A percentile compares a stretch with the other conserved stretches of the same genome.
Evolutionary conservation across 35 echinoderm and acorn worm genomes (phyloP).

Genomic region (Apostichopus japonicus): DNA sequence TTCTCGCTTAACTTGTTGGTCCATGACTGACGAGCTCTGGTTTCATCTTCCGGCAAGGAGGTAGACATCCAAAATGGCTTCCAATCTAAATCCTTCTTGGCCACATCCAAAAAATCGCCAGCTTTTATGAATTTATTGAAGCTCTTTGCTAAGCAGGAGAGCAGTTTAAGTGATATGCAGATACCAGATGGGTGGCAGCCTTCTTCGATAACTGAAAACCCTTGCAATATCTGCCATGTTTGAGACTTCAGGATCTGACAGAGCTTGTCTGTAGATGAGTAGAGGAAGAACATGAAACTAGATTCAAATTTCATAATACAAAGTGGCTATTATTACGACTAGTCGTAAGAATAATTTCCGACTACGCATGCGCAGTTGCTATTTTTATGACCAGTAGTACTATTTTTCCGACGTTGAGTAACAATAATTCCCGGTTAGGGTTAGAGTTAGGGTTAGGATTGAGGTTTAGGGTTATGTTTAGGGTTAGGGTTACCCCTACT

Average conservation of each 20-base stretch:
- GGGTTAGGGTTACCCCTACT: no score
- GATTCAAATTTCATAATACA: not conserved
- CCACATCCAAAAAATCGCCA: not conserved
- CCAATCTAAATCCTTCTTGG: no score
- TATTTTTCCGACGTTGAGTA: no score
- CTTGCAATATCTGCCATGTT: not conserved
- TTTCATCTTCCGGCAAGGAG: not conserved
- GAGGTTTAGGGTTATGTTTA: no score
- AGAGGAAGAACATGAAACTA: not conserved
- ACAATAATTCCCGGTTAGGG: no score
- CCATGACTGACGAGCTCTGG: not conserved
- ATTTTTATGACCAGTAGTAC: no score
- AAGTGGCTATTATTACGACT: no score
- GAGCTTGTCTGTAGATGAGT: not conserved
- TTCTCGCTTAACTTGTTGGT: not conserved
- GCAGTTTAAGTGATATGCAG: not conserved
- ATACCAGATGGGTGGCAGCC: not conserved
- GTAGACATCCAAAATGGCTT: not conserved
- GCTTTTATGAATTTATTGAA: not conserved
- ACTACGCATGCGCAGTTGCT: no score
- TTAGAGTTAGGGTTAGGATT: no score
- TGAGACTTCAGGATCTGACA: not conserved
- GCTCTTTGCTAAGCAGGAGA: conserved; percentile 4
- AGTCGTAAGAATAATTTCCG: no score
- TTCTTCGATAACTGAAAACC: not conserved